Conservation (phyloP, 2,797 vertebrate species). For the Enteromius anoplus region DNA sequence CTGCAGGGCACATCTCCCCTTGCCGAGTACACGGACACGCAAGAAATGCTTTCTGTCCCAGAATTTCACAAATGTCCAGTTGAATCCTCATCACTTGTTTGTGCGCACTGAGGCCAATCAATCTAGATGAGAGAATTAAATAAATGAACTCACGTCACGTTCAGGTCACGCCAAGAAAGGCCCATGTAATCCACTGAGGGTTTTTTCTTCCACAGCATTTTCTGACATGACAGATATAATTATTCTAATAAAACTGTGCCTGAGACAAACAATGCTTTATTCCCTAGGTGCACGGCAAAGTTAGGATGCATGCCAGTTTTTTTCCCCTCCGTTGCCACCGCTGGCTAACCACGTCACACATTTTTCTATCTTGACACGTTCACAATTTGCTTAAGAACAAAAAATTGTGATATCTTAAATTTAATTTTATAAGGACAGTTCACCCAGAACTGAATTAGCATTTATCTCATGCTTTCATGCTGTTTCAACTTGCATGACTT, state of each 20-base stretch:
- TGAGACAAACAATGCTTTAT: slow-evolving; percentile 66
- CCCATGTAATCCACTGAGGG: slow-evolving; percentile 54
- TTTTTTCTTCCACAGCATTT: slow-evolving; percentile 52
- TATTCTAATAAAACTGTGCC: slow-evolving; percentile 70
- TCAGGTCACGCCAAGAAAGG: slow-evolving; percentile 58
- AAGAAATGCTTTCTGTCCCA: slow-evolving; percentile 54
- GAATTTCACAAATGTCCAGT: slow-evolving; percentile 55
- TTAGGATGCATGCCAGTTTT: slow-evolving; percentile 57
- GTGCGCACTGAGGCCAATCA: slow-evolving; percentile 52
- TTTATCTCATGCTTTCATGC: neutral
- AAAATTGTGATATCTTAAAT: slow-evolving; percentile 1
- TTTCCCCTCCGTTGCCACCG: neutral
- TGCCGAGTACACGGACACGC: slow-evolving; percentile 52
- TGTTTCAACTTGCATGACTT: neutral
- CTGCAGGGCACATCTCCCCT: slow-evolving; percentile 56
- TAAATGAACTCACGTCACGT: slow-evolving; percentile 54
- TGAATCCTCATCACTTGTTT: slow-evolving; percentile 54
- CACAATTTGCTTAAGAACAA: neutral
- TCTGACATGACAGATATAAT: slow-evolving; percentile 68
- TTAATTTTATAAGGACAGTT: neutral
- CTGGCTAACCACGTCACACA: slow-evolving; percentile 10
- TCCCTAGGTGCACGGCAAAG: slow-evolving; percentile 60
- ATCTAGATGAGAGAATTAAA: slow-evolving; percentile 55
- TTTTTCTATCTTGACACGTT: neutral
- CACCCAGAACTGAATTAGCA: neutral